Base-by-base conservation (phyloP, 2,797 vertebrate genomes). In the Taeniopygia guttata region DNA sequence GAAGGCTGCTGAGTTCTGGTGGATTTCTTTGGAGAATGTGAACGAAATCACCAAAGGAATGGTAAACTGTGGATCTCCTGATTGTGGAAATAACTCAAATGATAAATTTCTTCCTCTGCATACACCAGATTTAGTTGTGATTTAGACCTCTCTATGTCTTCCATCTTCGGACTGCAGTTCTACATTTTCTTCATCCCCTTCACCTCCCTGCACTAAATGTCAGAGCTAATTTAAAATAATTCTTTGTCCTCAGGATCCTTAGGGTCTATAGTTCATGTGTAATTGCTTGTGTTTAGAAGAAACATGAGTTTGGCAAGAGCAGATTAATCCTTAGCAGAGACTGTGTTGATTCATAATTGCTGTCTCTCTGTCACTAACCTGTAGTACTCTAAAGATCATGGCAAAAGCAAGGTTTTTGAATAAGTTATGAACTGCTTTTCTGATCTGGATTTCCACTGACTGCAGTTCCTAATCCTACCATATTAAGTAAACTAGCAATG, bases 201-300 rank as follows among this genome's bases (percentile, higher is more conserved):
- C 34, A 78, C 9, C 52, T 85, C 52, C 25, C 16, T 55, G 30
- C 58, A 63, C 68, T 66, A 87, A 75, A 92, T 80, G 67, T 84
- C 82, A 86, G 32, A 83, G 32, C 36, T 93, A 93, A 90, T 89
- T 90, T 82, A 22, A 93, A 95, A 81, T 49, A 16, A 40, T 72
- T 62, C 6, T 51, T 67, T 89, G 52, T 72, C 52, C 52, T 89
- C 32, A 58, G 55, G 48, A 76, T 88, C 49, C 36, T 78, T 62
- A 82, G 58, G 64, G 49, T 51, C 78, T 87, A 19, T 10, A 72
- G 84, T 90, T 90, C 77, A 85, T 46, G 54, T 42, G 60, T 89
- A 95, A 92, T 93, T 92, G 68, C 45, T 92, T 90, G 59, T 84
- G 45, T 60, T 83, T 87, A 85, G 56, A 87, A 92, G 23, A 63